Evolutionary conservation across 2,888 invertebrate species (phyloP).

Genomic region (Eupithecia subumbrata): DNA sequence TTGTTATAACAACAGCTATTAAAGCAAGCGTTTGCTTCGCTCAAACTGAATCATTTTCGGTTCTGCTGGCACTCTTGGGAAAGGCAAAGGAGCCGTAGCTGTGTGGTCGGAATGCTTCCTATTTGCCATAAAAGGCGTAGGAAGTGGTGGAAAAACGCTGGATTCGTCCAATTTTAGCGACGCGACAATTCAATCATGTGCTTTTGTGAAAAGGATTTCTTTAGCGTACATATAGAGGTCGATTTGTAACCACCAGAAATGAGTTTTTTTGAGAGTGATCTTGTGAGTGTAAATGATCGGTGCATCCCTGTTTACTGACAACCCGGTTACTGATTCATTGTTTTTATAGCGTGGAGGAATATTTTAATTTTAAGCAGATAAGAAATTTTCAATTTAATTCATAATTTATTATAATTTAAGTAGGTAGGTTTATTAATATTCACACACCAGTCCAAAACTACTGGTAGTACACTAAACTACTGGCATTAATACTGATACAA

Average conservation of each 20-base stretch:
- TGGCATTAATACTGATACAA: too few relatives aligned
- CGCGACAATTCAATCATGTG: neutral
- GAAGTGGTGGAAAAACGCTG: neutral
- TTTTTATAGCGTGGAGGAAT: too few relatives aligned
- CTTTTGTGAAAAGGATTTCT: neutral
- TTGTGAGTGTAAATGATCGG: too few relatives aligned
- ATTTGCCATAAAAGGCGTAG: neutral
- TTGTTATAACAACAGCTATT: neutral
- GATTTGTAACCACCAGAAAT: neutral
- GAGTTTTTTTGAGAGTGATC: too few relatives aligned
- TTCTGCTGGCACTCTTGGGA: neutral
- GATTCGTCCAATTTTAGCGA: neutral
- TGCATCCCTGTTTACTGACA: too few relatives aligned
- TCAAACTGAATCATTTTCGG: neutral
- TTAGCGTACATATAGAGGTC: neutral
- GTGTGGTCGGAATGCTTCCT: neutral
- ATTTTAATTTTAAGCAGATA: too few relatives aligned
- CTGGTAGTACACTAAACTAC: too few relatives aligned
- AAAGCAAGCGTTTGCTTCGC: neutral
- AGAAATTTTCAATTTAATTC: too few relatives aligned
- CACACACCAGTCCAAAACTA: too few relatives aligned
- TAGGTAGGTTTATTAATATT: too few relatives aligned
- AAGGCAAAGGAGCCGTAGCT: neutral
- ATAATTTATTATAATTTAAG: too few relatives aligned
- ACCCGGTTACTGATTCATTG: too few relatives aligned